Percentiles rank a stretch among this genome's conserved stretches.
These are phyloP conservation scores for Pachyrhynchus sulphureomaculatus DNA, from an alignment of 1,140 invertebrate species.

Conservation along the genomic window DNA sequence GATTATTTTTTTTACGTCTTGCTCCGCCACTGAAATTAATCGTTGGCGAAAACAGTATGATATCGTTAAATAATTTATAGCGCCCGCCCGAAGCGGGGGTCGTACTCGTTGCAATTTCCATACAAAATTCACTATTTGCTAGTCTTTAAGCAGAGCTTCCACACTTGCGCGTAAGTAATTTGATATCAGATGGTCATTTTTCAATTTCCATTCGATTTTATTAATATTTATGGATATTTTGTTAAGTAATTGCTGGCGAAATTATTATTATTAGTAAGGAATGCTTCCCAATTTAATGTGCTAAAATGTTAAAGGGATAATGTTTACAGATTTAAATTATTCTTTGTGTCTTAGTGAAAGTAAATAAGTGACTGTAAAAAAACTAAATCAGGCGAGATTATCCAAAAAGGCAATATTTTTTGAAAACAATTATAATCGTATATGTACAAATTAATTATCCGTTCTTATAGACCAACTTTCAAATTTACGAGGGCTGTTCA, in stretches of 20 bases:
- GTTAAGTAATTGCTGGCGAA: conserved; percentile 13
- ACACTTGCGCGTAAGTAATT: conserved; percentile 30
- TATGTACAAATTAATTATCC: no score
- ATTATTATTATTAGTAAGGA: conserved; percentile 11
- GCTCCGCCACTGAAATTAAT: conserved; percentile 6
- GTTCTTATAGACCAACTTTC: no score
- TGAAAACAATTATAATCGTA: no score
- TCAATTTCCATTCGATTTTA: conserved; percentile 26
- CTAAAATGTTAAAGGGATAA: no score
- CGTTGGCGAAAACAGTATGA: conserved; percentile 3
- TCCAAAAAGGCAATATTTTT: no score
- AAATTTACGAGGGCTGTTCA: no score
- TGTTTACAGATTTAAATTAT: no score
- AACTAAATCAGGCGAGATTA: no score
- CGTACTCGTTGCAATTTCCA: conserved; percentile 34
- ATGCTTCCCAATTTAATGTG: no score
- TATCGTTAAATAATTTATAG: conserved; percentile 31
- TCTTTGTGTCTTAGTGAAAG: no score
- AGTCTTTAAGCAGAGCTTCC: conserved; percentile 32
- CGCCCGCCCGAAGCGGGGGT: conserved; percentile 25
- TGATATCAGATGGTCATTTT: conserved; percentile 29
- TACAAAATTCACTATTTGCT: conserved; percentile 31
- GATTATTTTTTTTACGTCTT: no score
- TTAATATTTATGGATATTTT: conserved; percentile 18
- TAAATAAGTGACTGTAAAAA: no score